Evolutionary conservation across 2,113 vertebrate genomes (phyloP).

Genomic region (Glareola pratincola): DNA sequence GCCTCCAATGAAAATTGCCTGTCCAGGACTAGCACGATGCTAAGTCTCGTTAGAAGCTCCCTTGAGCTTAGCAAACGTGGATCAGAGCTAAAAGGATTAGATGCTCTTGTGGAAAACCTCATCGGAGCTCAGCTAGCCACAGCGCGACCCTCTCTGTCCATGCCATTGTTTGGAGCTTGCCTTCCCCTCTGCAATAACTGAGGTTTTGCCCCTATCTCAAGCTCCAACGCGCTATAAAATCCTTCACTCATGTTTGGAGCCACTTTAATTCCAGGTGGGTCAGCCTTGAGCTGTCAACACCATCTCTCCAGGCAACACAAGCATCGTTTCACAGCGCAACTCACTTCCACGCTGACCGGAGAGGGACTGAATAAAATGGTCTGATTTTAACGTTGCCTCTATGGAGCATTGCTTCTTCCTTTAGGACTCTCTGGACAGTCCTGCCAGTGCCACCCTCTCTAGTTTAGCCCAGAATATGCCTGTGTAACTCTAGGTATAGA

Average conservation of each 20-base stretch:
- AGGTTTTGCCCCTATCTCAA: background rate
- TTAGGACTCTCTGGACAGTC: background rate
- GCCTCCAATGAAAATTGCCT: background rate
- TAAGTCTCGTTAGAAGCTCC: background rate
- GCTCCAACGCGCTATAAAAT: background rate
- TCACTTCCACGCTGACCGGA: rapidly evolving
- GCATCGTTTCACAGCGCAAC: background rate
- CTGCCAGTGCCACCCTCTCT: background rate
- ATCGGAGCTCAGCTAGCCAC: background rate
- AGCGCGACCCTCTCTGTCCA: background rate
- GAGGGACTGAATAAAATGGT: background rate
- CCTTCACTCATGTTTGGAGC: background rate
- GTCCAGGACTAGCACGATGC: background rate
- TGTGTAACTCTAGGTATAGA: background rate
- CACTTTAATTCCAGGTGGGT: background rate
- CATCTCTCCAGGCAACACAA: background rate
- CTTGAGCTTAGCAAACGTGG: background rate
- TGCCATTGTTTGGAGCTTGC: background rate
- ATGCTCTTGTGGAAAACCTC: background rate
- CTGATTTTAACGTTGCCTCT: background rate
- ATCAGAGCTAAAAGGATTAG: background rate
- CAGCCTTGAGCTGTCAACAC: background rate
- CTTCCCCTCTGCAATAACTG: background rate
- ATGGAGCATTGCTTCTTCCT: background rate
- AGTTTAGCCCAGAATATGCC: background rate